Percentiles rank a stretch among this genome's conserved stretches.
Evolutionary conservation across 2,113 vertebrate species (phyloP).

Genomic region (Chunga burmeisteri): DNA sequence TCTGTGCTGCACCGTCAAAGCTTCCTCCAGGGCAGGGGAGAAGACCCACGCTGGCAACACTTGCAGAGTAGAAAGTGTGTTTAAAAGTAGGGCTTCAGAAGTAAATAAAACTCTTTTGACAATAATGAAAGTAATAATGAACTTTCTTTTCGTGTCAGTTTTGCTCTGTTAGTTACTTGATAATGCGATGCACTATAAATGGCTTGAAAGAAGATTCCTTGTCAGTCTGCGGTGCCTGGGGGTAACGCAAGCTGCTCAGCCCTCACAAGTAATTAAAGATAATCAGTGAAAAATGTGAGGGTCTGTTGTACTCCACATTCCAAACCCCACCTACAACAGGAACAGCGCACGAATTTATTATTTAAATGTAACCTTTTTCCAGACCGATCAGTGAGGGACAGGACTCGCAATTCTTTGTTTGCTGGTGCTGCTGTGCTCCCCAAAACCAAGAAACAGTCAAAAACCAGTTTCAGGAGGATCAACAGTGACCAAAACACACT

Average conservation of each 20-base stretch:
- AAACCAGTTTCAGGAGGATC: not conserved
- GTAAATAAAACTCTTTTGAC: conserved; percentile 57
- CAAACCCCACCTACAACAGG: conserved; percentile 75
- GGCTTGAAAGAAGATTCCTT: conserved; percentile 73
- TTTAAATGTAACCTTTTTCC: conserved; percentile 68
- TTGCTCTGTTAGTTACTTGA: conserved; percentile 66
- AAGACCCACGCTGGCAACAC: conserved; percentile 28
- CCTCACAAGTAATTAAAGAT: conserved; percentile 82
- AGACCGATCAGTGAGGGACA: not conserved
- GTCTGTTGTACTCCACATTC: conserved; percentile 70
- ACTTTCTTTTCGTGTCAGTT: conserved; percentile 65
- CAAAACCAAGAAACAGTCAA: not conserved
- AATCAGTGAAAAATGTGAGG: conserved; percentile 80
- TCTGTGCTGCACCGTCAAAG: not conserved
- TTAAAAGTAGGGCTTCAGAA: conserved; percentile 19
- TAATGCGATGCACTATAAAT: conserved; percentile 67
- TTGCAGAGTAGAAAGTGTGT: conserved; percentile 30
- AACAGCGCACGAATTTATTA: conserved; percentile 28
- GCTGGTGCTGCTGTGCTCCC: not conserved
- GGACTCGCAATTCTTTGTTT: not conserved
- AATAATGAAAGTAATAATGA: conserved; percentile 64
- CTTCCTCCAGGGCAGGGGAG: not conserved
- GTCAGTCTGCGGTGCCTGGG: conserved; percentile 68
- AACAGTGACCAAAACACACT: not conserved
- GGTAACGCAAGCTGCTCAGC: conserved; percentile 65